These are phyloP conservation scores for Elephantulus edwardii DNA, from an alignment of 2,113 vertebrate genomes.

Conservation along the genomic window DNA sequence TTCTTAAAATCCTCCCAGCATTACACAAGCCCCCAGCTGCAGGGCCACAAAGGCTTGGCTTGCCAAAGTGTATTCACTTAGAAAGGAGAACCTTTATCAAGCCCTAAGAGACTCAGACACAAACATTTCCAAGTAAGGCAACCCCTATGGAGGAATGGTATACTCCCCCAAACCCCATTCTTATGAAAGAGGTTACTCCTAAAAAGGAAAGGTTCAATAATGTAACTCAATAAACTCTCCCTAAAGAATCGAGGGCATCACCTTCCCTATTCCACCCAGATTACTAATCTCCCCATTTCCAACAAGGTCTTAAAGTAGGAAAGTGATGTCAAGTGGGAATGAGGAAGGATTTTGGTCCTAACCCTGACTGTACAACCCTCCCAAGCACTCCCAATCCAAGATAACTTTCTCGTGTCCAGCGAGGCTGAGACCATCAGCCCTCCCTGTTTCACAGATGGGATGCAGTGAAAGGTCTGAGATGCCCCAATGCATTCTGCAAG, in stretches of 20 bases:
- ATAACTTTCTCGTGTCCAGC: rapidly evolving
- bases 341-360: background rate
- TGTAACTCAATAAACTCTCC: background rate
- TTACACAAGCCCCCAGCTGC: background rate
- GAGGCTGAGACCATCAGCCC: too few species aligned
- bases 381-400: background rate
- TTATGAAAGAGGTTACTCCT: background rate
- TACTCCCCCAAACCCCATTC: background rate
- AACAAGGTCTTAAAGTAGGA: background rate
- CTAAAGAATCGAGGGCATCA: background rate
- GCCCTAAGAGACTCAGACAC: background rate
- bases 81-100: background rate
- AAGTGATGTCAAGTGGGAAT: background rate
- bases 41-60: background rate
- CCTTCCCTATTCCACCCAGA: background rate
- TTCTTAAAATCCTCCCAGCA: background rate
- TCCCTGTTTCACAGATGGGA: background rate
- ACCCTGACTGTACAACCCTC: background rate
- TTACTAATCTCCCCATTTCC: background rate
- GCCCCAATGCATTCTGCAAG: background rate
- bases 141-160: background rate
- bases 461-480: background rate
- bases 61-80: background rate
- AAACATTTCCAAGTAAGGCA: background rate
- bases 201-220: background rate